phyloP scores from a whole-genome alignment of 2,888 invertebrate species.

The Agrotis clavis region DNA sequence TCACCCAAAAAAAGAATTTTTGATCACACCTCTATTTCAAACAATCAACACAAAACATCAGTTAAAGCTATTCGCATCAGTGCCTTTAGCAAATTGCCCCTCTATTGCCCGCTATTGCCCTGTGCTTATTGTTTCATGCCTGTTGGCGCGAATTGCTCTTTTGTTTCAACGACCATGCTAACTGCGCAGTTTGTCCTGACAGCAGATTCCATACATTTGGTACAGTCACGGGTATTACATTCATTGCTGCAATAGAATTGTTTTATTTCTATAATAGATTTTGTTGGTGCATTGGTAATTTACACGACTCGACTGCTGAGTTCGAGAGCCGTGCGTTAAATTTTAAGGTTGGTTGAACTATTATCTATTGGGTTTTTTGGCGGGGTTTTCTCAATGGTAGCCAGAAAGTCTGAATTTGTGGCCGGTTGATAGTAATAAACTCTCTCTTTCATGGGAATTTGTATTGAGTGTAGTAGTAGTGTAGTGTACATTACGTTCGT shows the following conservation, averaged over 20 bases:
- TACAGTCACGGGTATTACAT: conserved; percentile 27
- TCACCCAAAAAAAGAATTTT: background rate
- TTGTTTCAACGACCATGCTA: conserved; percentile 50
- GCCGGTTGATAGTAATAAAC: no score
- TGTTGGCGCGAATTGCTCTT: conserved; percentile 55
- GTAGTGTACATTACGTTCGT: no score
- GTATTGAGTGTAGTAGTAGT: no score
- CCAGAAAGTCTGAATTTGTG: no score
- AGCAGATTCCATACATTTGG: conserved; percentile 35
- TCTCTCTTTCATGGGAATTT: no score
- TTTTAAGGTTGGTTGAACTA: no score
- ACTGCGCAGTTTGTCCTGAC: conserved; percentile 38
- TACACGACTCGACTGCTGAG: no score
- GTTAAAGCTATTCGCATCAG: conserved; percentile 6
- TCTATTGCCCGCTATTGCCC: conserved; percentile 20
- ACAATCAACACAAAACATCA: conserved; percentile 3
- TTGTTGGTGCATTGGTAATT: background rate
- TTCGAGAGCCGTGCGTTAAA: no score
- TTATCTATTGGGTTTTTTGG: no score
- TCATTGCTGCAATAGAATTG: conserved; percentile 38
- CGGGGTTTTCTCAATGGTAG: no score
- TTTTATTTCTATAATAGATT: conserved; percentile 14
- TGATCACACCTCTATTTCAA: background rate
- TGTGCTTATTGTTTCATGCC: conserved; percentile 49
- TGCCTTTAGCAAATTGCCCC: conserved; percentile 43